A percentile compares a stretch with the other conserved stretches of the same genome.
These are phyloP conservation scores for Heterochromis multidens DNA, from an alignment of 2,113 vertebrate genomes.

Conservation along the genomic window DNA sequence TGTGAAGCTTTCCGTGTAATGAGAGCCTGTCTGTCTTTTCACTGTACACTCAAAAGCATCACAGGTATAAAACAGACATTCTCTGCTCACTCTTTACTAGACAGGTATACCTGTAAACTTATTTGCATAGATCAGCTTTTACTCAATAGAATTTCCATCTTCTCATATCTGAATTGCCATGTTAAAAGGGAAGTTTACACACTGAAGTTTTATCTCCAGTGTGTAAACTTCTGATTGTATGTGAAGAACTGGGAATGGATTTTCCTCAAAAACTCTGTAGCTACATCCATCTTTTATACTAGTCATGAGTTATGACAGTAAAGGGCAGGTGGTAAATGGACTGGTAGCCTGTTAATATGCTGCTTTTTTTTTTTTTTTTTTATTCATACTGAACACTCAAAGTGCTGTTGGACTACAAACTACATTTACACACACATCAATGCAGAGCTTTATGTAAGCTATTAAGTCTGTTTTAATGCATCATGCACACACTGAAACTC, in stretches of 20 bases:
- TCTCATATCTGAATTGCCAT: not conserved
- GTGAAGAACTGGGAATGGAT: not conserved
- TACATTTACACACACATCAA: not conserved
- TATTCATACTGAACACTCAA: rapidly evolving
- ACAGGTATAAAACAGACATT: not conserved
- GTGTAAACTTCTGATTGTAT: not conserved
- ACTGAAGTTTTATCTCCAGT: not conserved
- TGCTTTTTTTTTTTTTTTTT: not conserved
- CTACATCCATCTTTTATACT: not conserved
- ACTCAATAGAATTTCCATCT: not conserved
- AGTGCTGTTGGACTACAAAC: not conserved
- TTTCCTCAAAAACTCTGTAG: not conserved
- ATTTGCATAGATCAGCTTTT: not conserved
- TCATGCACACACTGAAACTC: not conserved
- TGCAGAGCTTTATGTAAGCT: not conserved
- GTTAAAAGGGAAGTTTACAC: not conserved
- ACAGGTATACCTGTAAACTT: not conserved
- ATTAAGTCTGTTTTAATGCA: not conserved
- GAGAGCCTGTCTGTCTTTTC: not conserved
- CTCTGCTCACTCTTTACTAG: not conserved
- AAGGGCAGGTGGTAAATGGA: not conserved
- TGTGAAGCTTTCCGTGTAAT: not conserved
- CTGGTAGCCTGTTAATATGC: not conserved
- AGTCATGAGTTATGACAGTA: not conserved
- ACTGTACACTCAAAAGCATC: rapidly evolving